Conservation (phyloP, 1,140 invertebrate species). For the Drosophila ironensis region DNA sequence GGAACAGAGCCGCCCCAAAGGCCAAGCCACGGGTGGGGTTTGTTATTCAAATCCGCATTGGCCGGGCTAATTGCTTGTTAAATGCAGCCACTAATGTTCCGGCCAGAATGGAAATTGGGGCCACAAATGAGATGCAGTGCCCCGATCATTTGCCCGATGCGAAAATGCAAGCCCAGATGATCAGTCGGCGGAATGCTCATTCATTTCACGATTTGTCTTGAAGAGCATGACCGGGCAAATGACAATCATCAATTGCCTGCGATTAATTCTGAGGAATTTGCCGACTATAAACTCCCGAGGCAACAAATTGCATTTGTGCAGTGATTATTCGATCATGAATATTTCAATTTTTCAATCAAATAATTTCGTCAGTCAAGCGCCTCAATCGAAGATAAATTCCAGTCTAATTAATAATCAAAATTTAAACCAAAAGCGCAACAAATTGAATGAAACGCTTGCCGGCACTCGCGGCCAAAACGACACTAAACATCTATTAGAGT, state of each 20-base stretch:
- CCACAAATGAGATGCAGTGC: constrained; percentile 28
- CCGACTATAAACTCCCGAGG: background rate
- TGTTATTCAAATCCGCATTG: constrained; percentile 54
- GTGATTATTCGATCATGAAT: background rate
- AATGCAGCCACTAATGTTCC: constrained; percentile 34
- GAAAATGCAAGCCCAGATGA: constrained; percentile 28
- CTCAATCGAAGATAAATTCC: too few relatives aligned
- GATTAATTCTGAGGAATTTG: constrained; percentile 24
- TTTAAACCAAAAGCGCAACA: constrained; percentile 18
- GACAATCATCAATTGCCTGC: constrained; percentile 9
- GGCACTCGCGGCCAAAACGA: constrained; percentile 45
- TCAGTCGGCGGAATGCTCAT: constrained; percentile 16
- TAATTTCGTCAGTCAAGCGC: background rate
- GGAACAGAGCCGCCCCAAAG: background rate
- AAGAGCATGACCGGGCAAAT: background rate
- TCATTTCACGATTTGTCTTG: too few relatives aligned
- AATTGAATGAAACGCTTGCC: constrained; percentile 37
- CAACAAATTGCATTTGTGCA: background rate
- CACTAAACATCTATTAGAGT: constrained; percentile 54
- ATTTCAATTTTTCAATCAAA: background rate
- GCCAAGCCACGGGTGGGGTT: constrained; percentile 22
- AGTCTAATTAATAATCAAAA: too few relatives aligned
- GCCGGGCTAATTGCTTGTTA: constrained; percentile 70
- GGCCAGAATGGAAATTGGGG: constrained; percentile 19
- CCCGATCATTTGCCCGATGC: constrained; percentile 3